Base-by-base conservation (phyloP, 2,113 vertebrate genomes). In the Saimiri boliviensis region DNA sequence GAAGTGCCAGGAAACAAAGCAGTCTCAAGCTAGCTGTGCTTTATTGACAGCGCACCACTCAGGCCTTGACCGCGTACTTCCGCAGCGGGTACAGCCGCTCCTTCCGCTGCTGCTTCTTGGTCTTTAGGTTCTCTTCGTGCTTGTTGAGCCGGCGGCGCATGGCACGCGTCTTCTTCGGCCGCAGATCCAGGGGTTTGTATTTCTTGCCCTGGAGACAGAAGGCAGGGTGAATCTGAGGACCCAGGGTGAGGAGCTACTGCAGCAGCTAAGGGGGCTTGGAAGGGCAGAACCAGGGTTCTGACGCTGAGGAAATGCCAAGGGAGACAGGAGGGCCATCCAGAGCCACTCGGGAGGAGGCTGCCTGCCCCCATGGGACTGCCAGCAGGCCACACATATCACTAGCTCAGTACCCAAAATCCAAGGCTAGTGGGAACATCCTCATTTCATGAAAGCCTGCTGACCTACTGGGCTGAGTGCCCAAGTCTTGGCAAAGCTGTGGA, bases 1-100 rank as follows among this genome's bases (percentile, higher is more conserved):
- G 8, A 94, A 56, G 70, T 4, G 20, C 14, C 16, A 25, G 4
- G 47, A n/a, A 89, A 87, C 14, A 80, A 68, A 91, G 60, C 47
- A 89, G 42, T 2, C 1, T 0, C 35, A 76, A 76, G 70, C 16
- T 45, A 79, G 90, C 73, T 27, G 76, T 74, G 52, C 42, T 99
- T 99, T 99, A 98, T 84, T 97, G 86, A 93, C 11, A 45, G 9
- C 1, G 2, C 4, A 2, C 4, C 0, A n/a, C 81, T 99, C 98
- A 99, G 30, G 99, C 99, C 99, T 99, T 99, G 94, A 99, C 99
- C 0, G 99, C 99, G 0, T 99, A 99, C 97, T 99, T 99, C 98
- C 99, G 98, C 10, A 99, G 84, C 0, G 99, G 99, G 97, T 99
- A 99, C 17, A 99, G 97, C 13, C 99, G 99, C 1, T 99, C 99